Base-by-base conservation (phyloP, 1,140 invertebrate genomes). In the Drosophila ambigua region DNA sequence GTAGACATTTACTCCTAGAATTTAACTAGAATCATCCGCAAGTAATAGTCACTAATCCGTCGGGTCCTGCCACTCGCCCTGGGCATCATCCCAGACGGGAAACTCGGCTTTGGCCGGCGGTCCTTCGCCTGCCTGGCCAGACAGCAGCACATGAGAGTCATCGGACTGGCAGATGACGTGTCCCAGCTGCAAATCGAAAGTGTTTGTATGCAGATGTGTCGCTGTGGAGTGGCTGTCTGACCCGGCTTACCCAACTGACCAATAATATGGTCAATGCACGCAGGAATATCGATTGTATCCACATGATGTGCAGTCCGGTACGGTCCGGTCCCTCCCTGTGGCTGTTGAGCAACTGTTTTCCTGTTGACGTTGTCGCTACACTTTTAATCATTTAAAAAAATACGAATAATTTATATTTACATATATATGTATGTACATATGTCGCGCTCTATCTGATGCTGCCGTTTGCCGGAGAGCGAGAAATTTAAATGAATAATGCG, bases 61-160 rank as follows among this genome's bases (percentile, higher is more conserved):
- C 46, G 35, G 48, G 20, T 51, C 62, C n/a, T 41, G 60, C 63
- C 60, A 77, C 24, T 82, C 79, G n/a, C 77, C 77, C 5, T 52
- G 45, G 6, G 71, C 81, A 72, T 87, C 72, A 66, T 87, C 63
- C 57, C 62, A 79, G 8, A 80, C 79, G 6, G 87, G 82, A 72
- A 90, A 74, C 8, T 55, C 44, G 0, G 8, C 15, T 15, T 90
- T 90, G 7, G 55, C 44, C 4, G 74, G 77, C 5, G 50, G n/a
- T 3, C 43, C 51, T 48, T 68, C 41, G 7, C 41, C 72, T 13
- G 11, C 8, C 0, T 11, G 15, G 4, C 65, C 65, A 23, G 63
- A 3, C 5, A 59, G 16, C 24, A 57, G 15, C 2, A 24, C 46
- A 23, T 64, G 49, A 24, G 55, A 48, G 0, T 24, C 23, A 23